Percentiles rank a stretch among this genome's conserved stretches.
Evolutionary conservation across 1,140 invertebrate genomes (phyloP).

Genomic region (Wiebesia pumilae): DNA sequence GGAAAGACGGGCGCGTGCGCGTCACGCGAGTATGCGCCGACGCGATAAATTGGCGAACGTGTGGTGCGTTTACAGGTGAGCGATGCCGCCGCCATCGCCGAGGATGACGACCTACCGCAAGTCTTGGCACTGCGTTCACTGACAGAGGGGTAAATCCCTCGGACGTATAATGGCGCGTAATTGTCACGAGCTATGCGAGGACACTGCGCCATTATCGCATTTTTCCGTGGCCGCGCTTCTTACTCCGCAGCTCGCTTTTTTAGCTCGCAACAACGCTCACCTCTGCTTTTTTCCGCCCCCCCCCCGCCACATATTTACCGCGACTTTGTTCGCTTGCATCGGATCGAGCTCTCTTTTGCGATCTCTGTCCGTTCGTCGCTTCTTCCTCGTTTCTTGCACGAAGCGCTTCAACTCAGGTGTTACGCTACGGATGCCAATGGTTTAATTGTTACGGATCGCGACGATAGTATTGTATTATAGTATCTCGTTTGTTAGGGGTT

Average conservation of each 20-base stretch:
- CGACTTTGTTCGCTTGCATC: not conserved
- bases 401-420: not conserved
- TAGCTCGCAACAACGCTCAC: not conserved
- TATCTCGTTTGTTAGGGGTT: not conserved
- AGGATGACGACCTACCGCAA: slow-evolving; percentile 45
- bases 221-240: slow-evolving; percentile 64
- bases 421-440: not conserved
- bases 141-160: not conserved
- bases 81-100: not conserved
- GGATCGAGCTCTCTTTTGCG: not conserved
- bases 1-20: slow-evolving; percentile 38
- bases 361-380: too few relatives aligned
- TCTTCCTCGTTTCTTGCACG: not conserved
- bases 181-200: slow-evolving; percentile 75
- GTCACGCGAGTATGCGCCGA: slow-evolving; percentile 26
- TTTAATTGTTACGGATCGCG: not conserved
- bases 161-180: slow-evolving; percentile 74
- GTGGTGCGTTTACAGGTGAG: slow-evolving; percentile 38
- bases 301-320: not conserved
- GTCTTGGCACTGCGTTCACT: not conserved
- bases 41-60: slow-evolving; percentile 66
- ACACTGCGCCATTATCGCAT: slow-evolving; percentile 75
- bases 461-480: not conserved
- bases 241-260: not conserved
- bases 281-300: not conserved